Evolutionary conservation across 2,888 invertebrate species (phyloP), one percentile per base, ranked within the genome.

Genomic region (Lacanobia wlatinum): DNA sequence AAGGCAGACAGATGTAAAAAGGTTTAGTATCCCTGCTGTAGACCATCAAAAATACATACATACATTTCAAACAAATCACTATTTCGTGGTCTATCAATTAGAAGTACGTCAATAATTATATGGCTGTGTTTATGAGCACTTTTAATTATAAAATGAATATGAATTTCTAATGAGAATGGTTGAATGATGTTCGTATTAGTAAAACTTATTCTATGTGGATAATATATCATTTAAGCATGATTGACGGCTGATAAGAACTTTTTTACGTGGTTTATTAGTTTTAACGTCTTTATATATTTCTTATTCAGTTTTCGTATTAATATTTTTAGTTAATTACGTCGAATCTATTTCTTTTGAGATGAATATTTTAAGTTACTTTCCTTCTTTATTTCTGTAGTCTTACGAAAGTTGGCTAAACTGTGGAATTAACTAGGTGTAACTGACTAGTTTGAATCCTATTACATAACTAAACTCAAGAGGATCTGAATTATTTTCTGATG

Each of bases 51-150:
- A 82, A 84, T 71, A 70, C 56, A 84, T 76, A 78, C 80, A 80
- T 84, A 79, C 73, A 61, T 78, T 76, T 83, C 79, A 86, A 89
- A 91, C 87, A 89, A 91, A 92, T 93, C 89, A 90, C 86, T 90
- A 88, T 84, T 85, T 83, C 93, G 92, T 92, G 93, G 91, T 91
- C 91, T 90, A 92, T 94, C 92, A 92, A 94, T 94, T 94, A 93
- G 88, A 86, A 78, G 86, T 84, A 88, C 89, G 89, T 88, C 84
- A 86, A 91, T 93, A 92, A 94, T 93, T 92, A 91, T 90, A 85
- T 87, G 78, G 85, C 79, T 85, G 78, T 78, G 87, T 88, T 91
- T 91, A 91, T 91, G 89, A 87, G 81, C 82, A 87, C 85, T 89
- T 91, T 90, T 92, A 92, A 92, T 93, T 92, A 92, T 89, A 92